These are phyloP conservation scores for Notiomystis cincta DNA, from an alignment of 2,113 vertebrate species.

Conservation along the genomic window DNA sequence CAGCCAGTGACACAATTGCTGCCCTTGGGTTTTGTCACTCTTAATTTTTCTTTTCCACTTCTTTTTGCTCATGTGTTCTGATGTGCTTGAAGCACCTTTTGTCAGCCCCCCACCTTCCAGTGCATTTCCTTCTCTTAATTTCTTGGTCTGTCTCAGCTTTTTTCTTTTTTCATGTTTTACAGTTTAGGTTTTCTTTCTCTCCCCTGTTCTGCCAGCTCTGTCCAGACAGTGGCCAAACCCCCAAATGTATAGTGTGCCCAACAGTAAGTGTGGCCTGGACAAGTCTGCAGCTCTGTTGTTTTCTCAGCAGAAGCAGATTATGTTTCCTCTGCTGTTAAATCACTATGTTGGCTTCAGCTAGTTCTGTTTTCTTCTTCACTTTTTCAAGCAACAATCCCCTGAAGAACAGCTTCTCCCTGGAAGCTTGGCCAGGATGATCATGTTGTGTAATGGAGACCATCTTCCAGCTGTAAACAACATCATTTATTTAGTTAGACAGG, in stretches of 20 bases:
- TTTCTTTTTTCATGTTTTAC: neutral
- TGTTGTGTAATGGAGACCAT: neutral
- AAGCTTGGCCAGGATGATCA: neutral
- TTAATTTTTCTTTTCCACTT: neutral
- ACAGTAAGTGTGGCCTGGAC: neutral
- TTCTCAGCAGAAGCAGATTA: neutral
- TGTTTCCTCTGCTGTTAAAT: neutral
- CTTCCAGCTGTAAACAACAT: slow-evolving; percentile 28
- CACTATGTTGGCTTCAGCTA: neutral
- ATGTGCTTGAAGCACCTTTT: neutral
- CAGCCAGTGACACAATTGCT: neutral
- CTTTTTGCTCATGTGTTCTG: neutral
- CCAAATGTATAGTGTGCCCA: neutral
- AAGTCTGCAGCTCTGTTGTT: neutral
- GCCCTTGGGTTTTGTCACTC: neutral
- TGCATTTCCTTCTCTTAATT: neutral
- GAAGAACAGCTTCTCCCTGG: neutral
- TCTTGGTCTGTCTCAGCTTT: neutral
- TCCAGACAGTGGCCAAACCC: neutral
- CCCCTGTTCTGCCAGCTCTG: neutral
- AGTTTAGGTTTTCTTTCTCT: neutral
- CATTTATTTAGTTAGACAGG: neutral
- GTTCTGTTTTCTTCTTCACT: neutral
- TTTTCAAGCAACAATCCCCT: neutral
- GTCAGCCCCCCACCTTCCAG: neutral